Percentiles rank a stretch among this genome's conserved stretches.
phyloP scores from a whole-genome alignment of 2,888 invertebrate genomes.

The Drosophila incognita region DNA sequence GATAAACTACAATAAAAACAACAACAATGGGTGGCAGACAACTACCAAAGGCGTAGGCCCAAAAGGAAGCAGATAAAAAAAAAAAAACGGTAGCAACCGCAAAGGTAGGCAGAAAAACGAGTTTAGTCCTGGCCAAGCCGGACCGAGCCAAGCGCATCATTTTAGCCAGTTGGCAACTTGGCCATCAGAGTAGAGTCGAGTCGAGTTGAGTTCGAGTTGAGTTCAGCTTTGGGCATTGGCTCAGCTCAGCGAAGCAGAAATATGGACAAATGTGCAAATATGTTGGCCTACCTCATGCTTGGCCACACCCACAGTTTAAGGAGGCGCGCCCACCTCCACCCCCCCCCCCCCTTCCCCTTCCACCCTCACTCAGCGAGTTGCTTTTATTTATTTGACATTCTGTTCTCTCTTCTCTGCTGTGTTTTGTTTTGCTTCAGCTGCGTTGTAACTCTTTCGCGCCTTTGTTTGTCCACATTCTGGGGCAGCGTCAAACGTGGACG shows the following conservation, averaged over 20 bases:
- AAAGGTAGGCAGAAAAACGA: constrained; percentile 49
- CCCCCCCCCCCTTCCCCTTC: background rate
- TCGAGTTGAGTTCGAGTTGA: constrained; percentile 15
- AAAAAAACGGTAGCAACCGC: constrained; percentile 35
- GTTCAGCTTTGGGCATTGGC: constrained; percentile 22
- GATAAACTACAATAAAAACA: constrained; percentile 75
- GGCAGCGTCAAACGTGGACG: constrained; percentile 39
- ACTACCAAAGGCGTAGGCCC: constrained; percentile 47
- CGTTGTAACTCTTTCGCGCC: constrained; percentile 54
- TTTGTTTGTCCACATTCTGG: constrained; percentile 63
- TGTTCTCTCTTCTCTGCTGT: constrained; percentile 3
- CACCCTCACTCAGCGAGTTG: background rate
- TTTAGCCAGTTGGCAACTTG: constrained; percentile 48
- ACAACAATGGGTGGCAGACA: constrained; percentile 22
- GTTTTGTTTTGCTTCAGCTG: constrained; percentile 24
- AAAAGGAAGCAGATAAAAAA: constrained; percentile 17
- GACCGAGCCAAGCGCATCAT: constrained; percentile 25
- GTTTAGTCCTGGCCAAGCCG: constrained; percentile 49
- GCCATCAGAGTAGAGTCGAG: constrained; percentile 30
- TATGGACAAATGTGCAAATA: constrained; percentile 77
- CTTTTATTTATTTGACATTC: constrained; percentile 9
- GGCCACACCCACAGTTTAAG: constrained; percentile 23
- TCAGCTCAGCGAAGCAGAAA: constrained; percentile 69
- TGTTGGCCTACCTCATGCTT: constrained; percentile 43
- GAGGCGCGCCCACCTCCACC: constrained; percentile 6